A percentile compares a stretch with the other conserved stretches of the same genome.
Conservation (phyloP, 2,888 invertebrate genomes). For the Drosophila melanosoma region DNA sequence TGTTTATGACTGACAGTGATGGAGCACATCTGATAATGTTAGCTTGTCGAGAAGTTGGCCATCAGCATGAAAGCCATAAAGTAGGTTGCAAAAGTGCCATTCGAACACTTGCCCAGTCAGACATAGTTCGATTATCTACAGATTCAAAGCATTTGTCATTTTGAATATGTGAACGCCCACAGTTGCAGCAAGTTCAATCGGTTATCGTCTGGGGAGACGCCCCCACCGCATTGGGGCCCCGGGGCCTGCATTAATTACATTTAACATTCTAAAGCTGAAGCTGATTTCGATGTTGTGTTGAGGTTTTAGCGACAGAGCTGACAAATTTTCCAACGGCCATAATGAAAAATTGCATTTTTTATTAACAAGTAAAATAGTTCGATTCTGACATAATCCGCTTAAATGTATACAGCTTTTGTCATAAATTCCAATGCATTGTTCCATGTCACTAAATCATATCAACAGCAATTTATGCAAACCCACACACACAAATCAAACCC, state of each 20-base stretch:
- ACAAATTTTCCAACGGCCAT: conserved; percentile 63
- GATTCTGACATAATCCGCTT: conserved; percentile 76
- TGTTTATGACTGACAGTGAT: conserved; percentile 72
- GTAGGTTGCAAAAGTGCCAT: conserved; percentile 10
- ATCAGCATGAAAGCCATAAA: conserved; percentile 21
- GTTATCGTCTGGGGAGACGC: conserved; percentile 54
- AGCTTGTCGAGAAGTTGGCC: conserved; percentile 22
- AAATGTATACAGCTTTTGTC: conserved; percentile 70
- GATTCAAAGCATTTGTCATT: conserved; percentile 27
- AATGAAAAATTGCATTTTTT: conserved; percentile 58
- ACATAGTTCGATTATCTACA: conserved; percentile 6
- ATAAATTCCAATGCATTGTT: conserved; percentile 80
- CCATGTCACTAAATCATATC: conserved; percentile 81
- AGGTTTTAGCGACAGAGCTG: conserved; percentile 62
- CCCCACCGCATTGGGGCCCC: conserved; percentile 13
- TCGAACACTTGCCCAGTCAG: conserved; percentile 14
- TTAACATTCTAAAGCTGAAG: conserved; percentile 43
- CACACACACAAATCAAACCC: conserved; percentile 54
- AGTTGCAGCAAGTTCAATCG: conserved; percentile 24
- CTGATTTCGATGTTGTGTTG: conserved; percentile 31
- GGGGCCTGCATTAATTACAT: conserved; percentile 55
- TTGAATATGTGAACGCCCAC: conserved; percentile 39
- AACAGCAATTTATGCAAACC: conserved; percentile 80
- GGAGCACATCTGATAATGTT: conserved; percentile 63
- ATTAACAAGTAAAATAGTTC: conserved; percentile 63